phyloP scores from a whole-genome alignment of 2,888 invertebrate genomes.

The Venusia cambrica region DNA sequence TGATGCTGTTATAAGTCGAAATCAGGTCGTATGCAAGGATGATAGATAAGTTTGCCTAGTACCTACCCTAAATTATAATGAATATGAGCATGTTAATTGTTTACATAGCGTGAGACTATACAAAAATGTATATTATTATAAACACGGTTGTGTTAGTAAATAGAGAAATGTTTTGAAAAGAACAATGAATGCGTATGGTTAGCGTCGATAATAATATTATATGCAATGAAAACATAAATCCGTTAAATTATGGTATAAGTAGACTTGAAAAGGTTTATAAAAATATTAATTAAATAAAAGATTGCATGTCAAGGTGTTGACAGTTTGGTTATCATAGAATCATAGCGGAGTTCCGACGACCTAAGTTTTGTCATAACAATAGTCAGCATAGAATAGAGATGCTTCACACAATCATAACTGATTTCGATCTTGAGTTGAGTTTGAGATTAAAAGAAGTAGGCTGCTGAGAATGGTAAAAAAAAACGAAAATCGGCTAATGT shows the following conservation, averaged over 20 bases:
- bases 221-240: constrained; percentile 6
- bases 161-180: constrained; percentile 51
- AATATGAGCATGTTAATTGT: constrained; percentile 39
- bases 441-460: too few species aligned
- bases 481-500: too few species aligned
- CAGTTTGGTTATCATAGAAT: constrained; percentile 1
- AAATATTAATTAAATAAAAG: too few species aligned
- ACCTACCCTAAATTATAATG: too few species aligned
- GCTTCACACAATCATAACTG: background rate
- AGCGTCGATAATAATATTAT: constrained; percentile 20
- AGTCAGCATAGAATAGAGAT: too few species aligned
- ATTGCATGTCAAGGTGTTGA: too few species aligned
- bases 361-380: constrained; percentile 2
- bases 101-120: constrained; percentile 36
- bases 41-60: too few species aligned
- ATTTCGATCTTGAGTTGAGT: too few species aligned
- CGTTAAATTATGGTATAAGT: constrained; percentile 1
- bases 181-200: constrained; percentile 52
- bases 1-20: too few species aligned
- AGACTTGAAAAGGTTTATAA: too few species aligned
- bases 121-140: constrained; percentile 40
- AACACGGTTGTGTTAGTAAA: constrained; percentile 57
- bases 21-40: constrained; percentile 25
- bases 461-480: too few species aligned
- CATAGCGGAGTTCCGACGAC: constrained; percentile 9